These are phyloP conservation scores for Zosterops pallidus DNA, from an alignment of 2,113 vertebrate species.

Conservation along the genomic window DNA sequence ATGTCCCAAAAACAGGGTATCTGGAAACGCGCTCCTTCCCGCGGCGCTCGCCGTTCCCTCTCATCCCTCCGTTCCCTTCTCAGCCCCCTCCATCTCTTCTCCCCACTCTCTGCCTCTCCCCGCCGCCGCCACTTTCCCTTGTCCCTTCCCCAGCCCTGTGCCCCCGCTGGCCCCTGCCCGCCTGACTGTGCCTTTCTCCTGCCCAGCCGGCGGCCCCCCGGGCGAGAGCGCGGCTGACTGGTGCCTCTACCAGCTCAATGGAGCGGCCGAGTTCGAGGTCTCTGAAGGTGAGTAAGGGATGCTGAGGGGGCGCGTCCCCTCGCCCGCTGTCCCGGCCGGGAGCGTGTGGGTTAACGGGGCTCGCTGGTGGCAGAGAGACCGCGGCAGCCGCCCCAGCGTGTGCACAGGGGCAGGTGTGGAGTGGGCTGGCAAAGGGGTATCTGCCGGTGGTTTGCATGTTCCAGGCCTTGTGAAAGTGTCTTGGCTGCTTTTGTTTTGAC, in stretches of 20 bases:
- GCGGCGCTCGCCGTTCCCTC: background rate
- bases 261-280: constrained; percentile 64
- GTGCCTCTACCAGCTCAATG: constrained; percentile 73
- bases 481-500: background rate
- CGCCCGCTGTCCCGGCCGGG: accelerated
- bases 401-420: background rate
- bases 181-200: constrained; percentile 34
- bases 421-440: background rate
- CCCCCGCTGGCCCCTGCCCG: background rate
- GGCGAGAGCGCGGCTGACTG: constrained; percentile 54
- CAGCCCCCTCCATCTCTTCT: background rate
- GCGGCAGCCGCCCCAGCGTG: background rate
- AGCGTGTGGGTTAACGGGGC: accelerated
- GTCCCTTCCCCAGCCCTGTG: background rate
- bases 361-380: accelerated
- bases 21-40: background rate
- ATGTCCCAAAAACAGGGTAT: constrained; percentile 68
- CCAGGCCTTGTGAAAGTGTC: background rate
- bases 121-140: background rate
- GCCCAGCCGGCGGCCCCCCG: constrained; percentile 25
- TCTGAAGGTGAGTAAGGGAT: constrained; percentile 54
- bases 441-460: accelerated
- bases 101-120: background rate
- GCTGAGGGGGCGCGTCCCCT: background rate
- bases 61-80: background rate